Base-by-base conservation (phyloP, 1,140 invertebrate species). In the Agraylea sexmaculata region DNA sequence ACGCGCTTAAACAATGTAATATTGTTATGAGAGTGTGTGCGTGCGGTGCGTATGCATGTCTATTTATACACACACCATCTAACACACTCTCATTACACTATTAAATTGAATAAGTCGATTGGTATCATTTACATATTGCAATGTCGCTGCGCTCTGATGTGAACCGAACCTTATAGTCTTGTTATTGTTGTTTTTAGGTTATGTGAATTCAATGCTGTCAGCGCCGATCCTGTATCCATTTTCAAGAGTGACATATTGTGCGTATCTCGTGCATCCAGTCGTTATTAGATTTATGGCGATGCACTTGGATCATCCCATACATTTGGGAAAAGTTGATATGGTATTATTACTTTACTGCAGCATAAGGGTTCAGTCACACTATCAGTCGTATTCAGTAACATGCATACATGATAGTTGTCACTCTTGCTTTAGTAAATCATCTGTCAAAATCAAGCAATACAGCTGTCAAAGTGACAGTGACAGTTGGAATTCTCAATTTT, bases 171-270 rank as follows among this genome's bases (percentile, higher is more conserved):
- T 1, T 40, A 11, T 16, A n/a, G 15, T 35, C 38, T 10, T 37
- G 38, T 45, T 43, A 10, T 35, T 43, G 45, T 43, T 47, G 18
- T 39, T 65, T 68, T 46, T 58, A 82, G 79, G 82, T 42, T 80
- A 75, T 55, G 69, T 85, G 11, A 78, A 80, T 28, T 64, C 68
- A 17, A 62, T 85, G 51, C 63, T 87, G 4, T 83, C 83, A n/a
- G 72, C 78, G 17, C 77, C 80, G 16, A 71, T 80, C 36, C 60
- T 87, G 6, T 86, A 87, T 60, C 83, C 84, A 37, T 82, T 87
- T 57, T 87, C 83, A 29, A 70, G 84, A 51, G 79, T 85, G 4
- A 87, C 84, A 4, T 87, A 87, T 57, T 87, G 83, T 55, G 79
- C 83, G 2, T 87, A 87, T 55, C 62, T 87, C 29, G 71, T 87